A percentile compares a stretch with the other conserved stretches of the same genome.
Conservation (phyloP, 2,113 vertebrate species). For the Riparia riparia region DNA sequence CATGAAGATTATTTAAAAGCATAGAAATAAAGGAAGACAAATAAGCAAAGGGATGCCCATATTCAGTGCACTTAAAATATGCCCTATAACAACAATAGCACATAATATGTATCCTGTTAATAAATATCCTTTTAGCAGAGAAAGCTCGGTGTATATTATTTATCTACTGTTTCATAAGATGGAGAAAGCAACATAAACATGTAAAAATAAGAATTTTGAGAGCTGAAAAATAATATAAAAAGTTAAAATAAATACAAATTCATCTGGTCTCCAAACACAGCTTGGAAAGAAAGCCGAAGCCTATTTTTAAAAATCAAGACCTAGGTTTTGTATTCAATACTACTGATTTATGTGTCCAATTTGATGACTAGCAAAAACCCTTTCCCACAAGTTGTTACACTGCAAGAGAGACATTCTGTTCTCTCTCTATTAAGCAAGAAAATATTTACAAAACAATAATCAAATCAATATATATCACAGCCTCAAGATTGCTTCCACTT, state of each 20-base stretch:
- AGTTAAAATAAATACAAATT: neutral
- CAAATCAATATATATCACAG: slow-evolving; percentile 43
- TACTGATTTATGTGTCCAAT: slow-evolving; percentile 33
- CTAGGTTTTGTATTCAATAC: slow-evolving; percentile 7
- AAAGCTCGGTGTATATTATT: neutral
- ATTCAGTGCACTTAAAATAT: neutral
- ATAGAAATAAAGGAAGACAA: neutral
- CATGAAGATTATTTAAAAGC: neutral
- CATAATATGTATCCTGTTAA: neutral
- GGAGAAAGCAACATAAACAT: neutral
- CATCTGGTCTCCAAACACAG: neutral
- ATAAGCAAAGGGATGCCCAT: neutral
- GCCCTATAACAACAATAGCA: neutral
- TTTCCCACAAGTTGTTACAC: neutral
- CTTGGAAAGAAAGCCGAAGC: slow-evolving; percentile 4
- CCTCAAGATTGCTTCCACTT: slow-evolving; percentile 34
- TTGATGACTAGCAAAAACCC: neutral
- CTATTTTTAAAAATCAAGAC: neutral
- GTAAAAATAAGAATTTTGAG: neutral
- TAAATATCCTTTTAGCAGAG: neutral
- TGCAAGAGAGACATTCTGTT: neutral
- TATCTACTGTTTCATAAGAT: neutral
- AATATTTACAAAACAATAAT: slow-evolving; percentile 44
- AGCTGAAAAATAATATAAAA: neutral
- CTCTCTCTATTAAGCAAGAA: slow-evolving; percentile 30